Percentiles rank a stretch among this genome's conserved stretches.
These are phyloP conservation scores for Cyaniris semiargus DNA, from an alignment of 2,888 invertebrate genomes.

Conservation along the genomic window DNA sequence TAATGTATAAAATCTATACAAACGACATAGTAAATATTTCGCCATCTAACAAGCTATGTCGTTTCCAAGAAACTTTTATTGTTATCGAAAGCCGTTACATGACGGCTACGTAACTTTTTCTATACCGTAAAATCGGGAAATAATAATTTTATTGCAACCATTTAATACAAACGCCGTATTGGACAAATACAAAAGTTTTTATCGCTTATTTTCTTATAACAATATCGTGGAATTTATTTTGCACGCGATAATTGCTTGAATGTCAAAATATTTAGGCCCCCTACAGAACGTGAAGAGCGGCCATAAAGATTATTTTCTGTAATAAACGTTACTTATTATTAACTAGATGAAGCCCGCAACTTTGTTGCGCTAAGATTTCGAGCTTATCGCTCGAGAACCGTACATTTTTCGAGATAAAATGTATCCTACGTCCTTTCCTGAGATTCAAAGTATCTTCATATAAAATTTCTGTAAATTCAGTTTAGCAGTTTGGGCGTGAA, in stretches of 20 bases:
- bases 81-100: conserved; percentile 17
- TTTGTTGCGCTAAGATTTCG: no score
- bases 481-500: no score
- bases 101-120: conserved; percentile 1
- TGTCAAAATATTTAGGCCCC: background rate
- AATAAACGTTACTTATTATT: no score
- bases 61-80: conserved; percentile 11
- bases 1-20: no score
- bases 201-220: background rate
- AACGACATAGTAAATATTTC: no score
- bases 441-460: no score
- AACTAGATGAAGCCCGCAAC: no score
- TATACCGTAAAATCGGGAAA: background rate
- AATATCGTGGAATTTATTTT: background rate
- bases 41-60: background rate
- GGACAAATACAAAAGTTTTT: conserved; percentile 7
- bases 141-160: conserved; percentile 10
- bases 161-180: conserved; percentile 17
- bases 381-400: no score
- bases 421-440: no score
- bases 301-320: background rate
- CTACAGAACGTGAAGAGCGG: background rate
- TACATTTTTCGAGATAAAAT: no score
- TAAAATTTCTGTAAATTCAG: no score
- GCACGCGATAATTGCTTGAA: background rate